Evolutionary conservation across 2,797 vertebrate species (phyloP).

Genomic region (Brachymystax lenok): DNA sequence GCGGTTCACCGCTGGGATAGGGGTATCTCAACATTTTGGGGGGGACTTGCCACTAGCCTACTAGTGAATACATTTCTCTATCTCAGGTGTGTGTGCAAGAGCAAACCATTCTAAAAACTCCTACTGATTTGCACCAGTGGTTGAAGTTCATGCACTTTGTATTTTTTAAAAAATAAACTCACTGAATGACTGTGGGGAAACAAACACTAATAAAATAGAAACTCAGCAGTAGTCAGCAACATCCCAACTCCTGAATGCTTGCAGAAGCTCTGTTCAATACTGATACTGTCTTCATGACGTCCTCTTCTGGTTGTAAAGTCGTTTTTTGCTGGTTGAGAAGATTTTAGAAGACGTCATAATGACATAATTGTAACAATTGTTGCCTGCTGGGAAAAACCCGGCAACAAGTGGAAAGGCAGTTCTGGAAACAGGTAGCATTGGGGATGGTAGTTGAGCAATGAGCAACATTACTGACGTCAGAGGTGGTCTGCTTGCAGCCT

Average conservation of each 20-base stretch:
- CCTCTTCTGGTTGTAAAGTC: not conserved
- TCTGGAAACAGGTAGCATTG: not conserved
- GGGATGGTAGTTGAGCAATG: not conserved
- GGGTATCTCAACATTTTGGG: no score
- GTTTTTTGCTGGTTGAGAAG: not conserved
- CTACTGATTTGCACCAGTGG: not conserved
- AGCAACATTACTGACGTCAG: slow-evolving; percentile 8
- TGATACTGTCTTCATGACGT: not conserved
- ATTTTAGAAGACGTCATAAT: not conserved
- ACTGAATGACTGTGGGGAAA: not conserved
- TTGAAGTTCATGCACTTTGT: not conserved
- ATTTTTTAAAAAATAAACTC: not conserved
- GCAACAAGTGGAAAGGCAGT: not conserved
- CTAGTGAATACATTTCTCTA: not conserved
- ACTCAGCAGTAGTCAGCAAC: not conserved
- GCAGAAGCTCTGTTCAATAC: not conserved
- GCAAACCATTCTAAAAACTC: not conserved
- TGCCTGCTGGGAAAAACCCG: not conserved
- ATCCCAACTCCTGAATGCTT: not conserved
- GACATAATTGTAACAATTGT: not conserved
- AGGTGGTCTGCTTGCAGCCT: not conserved
- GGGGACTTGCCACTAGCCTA: no score
- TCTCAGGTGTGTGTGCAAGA: not conserved
- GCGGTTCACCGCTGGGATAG: no score
- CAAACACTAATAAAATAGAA: not conserved